Base-by-base conservation (phyloP, 2,797 vertebrate species). In the Zenarchopterus dispar region DNA sequence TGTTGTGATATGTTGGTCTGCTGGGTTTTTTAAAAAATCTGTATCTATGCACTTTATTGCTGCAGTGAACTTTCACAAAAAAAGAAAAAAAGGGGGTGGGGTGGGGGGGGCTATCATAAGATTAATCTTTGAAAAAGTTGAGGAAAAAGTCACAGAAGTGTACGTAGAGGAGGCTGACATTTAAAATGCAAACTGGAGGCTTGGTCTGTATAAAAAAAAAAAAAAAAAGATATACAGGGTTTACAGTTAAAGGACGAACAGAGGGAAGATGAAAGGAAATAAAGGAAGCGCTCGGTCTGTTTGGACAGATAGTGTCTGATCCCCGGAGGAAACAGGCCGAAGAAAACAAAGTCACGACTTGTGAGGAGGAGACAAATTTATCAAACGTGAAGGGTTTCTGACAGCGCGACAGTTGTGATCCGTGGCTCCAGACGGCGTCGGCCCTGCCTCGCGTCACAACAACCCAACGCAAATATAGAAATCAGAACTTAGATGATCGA, bases 241-340 rank as follows among this genome's bases (percentile, higher is more conserved):
- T 56, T 43, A 50, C n/a, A 64, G 16, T 33, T 22, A 22, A 28
- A 44, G 31, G 15, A 39, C 50, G 63, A 71, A 33, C 56, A 13
- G 36, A 39, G 13, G 2, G 18, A 43, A 43, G 44, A 49, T 46
- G 47, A 60, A 21, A 28, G 13, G 17, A 4, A 57, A 47, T 19
- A 39, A 19, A 52, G 56, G 36, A 74, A 51, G 16, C 36, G 43
- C 44, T 26, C 19, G 4, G 55, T 52, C 55, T 62, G 53, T 72
- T 55, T 67, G 70, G 69, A 65, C 44, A 62, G 59, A 73, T n/a
- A 41, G 43, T 65, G 52, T 22, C 67, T 54, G 55, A 64, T 51
- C 42, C 58, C 62, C 53, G 15, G 47, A 78, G 75, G 77, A 78
- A 67, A 73, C 26, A 1, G 59, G 70, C 73, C 78, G 56, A 18